Conservation (phyloP, 2,113 vertebrate genomes). For the Mobula hypostoma region DNA sequence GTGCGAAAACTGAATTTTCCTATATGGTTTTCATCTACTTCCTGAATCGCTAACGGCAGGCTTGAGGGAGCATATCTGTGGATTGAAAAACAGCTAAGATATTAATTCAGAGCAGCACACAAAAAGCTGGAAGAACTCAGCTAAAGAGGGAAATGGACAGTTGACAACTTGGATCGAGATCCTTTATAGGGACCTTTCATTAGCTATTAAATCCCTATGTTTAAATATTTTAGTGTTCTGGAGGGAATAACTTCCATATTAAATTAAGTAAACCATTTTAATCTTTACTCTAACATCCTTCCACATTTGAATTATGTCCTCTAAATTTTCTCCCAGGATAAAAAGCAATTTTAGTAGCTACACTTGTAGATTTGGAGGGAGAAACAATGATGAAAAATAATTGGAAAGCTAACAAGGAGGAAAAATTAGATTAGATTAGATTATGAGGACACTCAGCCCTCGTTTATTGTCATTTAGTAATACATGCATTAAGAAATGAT, state of each 20-base stretch:
- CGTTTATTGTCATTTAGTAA: too few relatives aligned
- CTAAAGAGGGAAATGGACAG: too few relatives aligned
- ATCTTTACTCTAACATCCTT: not conserved
- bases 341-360: not conserved
- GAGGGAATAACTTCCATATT: not conserved
- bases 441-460: too few relatives aligned
- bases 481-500: too few relatives aligned
- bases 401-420: not conserved
- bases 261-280: not conserved
- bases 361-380: not conserved
- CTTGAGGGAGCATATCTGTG: conserved; percentile 56
- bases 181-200: too few relatives aligned
- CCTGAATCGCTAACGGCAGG: conserved; percentile 58
- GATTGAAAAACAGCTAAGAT: not conserved
- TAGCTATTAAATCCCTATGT: too few relatives aligned
- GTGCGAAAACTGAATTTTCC: conserved; percentile 63
- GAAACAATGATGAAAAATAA: not conserved
- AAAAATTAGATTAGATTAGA: too few relatives aligned
- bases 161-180: too few relatives aligned
- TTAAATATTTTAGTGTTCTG: not conserved
- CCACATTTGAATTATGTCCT: not conserved
- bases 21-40: conserved; percentile 58
- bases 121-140: too few relatives aligned
- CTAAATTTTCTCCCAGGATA: not conserved
- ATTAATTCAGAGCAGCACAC: too few relatives aligned